These are phyloP conservation scores for Sialia sialis DNA, from an alignment of 2,113 vertebrate genomes.

Conservation along the genomic window DNA sequence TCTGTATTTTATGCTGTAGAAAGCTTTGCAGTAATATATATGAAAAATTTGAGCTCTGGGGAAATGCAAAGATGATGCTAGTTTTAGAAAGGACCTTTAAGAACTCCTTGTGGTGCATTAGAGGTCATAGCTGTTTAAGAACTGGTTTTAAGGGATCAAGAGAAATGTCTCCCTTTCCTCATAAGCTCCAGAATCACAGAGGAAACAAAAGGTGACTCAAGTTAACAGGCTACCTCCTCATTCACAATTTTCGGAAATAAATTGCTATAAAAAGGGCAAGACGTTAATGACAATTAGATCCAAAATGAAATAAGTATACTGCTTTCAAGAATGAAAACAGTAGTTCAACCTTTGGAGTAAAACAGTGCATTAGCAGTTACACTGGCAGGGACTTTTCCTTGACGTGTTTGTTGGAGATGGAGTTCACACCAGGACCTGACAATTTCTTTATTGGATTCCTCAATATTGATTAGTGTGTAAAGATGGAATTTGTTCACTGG, in stretches of 20 bases:
- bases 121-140: not conserved
- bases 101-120: not conserved
- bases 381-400: not conserved
- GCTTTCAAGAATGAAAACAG: not conserved
- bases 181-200: not conserved
- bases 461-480: not conserved
- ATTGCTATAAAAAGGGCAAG: not conserved
- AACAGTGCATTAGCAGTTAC: not conserved
- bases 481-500: not conserved
- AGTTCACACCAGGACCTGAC: accelerated
- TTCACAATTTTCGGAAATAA: not conserved
- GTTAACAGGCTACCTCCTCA: not conserved
- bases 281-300: not conserved
- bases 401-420: accelerated
- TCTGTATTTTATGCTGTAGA: not conserved
- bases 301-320: not conserved
- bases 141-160: not conserved
- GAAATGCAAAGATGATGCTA: not conserved
- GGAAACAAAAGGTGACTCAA: not conserved
- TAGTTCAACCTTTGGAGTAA: not conserved
- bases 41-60: not conserved
- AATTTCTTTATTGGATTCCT: not conserved
- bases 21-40: not conserved
- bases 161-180: not conserved
- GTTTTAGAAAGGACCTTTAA: not conserved